Evolutionary conservation across 2,797 vertebrate species (phyloP).

Genomic region (Harpagifer antarcticus): DNA sequence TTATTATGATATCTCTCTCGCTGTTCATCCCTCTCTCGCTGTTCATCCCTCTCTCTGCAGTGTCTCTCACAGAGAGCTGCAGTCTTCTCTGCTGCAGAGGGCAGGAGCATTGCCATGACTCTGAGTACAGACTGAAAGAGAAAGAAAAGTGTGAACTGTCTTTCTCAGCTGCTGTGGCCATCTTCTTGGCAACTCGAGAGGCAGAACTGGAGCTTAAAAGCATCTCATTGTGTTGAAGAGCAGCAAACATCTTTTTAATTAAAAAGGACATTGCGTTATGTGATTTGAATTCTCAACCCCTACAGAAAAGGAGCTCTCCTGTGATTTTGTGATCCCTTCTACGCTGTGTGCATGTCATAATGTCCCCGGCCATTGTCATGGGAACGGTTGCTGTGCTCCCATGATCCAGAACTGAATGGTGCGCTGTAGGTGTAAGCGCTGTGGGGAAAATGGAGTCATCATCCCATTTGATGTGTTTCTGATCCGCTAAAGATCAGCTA

Average conservation of each 20-base stretch:
- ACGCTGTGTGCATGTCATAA: slow-evolving; percentile 38
- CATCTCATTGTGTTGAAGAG: background rate
- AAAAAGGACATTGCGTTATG: background rate
- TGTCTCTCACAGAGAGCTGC: slow-evolving; percentile 46
- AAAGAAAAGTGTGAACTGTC: slow-evolving; percentile 35
- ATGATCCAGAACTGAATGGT: slow-evolving; percentile 59
- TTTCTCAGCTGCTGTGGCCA: slow-evolving; percentile 52
- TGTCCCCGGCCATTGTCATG: slow-evolving; percentile 66
- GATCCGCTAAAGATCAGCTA: slow-evolving; percentile 41
- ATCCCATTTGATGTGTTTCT: slow-evolving; percentile 55
- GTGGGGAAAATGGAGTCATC: slow-evolving; percentile 48
- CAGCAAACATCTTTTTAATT: slow-evolving; percentile 13
- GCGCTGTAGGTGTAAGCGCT: slow-evolving; percentile 46
- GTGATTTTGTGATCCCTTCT: slow-evolving; percentile 28
- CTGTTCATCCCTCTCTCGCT: background rate
- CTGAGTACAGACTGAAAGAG: slow-evolving; percentile 17
- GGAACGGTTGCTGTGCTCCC: slow-evolving; percentile 67
- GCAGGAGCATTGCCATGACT: slow-evolving; percentile 16
- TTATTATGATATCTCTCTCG: slow-evolving; percentile 33
- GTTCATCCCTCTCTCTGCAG: background rate
- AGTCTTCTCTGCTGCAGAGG: slow-evolving; percentile 50
- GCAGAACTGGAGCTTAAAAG: slow-evolving; percentile 8
- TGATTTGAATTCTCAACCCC: slow-evolving; percentile 25
- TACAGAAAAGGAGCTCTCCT: slow-evolving; percentile 22
- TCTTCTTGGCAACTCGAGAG: slow-evolving; percentile 37